A percentile compares a stretch with the other conserved stretches of the same genome.
These are phyloP conservation scores for Notiomystis cincta DNA, from an alignment of 2,113 vertebrate genomes.

Conservation along the genomic window DNA sequence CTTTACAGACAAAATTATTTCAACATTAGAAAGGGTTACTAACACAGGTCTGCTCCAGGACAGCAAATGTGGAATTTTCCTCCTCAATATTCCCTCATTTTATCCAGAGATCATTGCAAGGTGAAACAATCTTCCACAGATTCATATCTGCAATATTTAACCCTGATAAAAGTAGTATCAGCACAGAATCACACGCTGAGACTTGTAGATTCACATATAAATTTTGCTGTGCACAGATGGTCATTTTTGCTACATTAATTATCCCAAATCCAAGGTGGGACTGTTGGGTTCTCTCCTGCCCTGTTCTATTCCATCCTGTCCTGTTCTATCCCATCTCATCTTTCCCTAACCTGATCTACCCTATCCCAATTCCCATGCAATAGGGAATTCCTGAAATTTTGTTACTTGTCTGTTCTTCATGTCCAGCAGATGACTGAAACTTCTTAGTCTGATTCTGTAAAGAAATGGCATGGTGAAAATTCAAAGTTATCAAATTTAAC, in stretches of 20 bases:
- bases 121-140: not conserved
- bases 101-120: not conserved
- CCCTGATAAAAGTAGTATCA: not conserved
- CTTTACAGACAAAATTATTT: not conserved
- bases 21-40: not conserved
- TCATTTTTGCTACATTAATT: not conserved
- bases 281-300: not conserved
- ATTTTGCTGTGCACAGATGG: not conserved
- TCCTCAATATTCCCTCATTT: not conserved
- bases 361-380: not conserved
- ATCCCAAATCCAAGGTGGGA: not conserved
- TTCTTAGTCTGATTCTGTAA: not conserved
- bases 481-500: not conserved
- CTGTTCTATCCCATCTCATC: not conserved
- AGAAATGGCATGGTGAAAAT: not conserved
- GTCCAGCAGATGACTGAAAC: not conserved
- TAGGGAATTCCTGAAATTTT: not conserved
- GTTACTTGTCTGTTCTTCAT: not conserved
- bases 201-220: not conserved
- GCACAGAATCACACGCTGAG: not conserved
- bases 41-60: not conserved
- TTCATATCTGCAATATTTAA: not conserved
- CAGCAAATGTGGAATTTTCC: not conserved
- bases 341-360: not conserved
- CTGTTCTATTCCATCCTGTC: too few relatives aligned